Conservation (phyloP, 2,888 invertebrate species). For the Lycaena phlaeas region DNA sequence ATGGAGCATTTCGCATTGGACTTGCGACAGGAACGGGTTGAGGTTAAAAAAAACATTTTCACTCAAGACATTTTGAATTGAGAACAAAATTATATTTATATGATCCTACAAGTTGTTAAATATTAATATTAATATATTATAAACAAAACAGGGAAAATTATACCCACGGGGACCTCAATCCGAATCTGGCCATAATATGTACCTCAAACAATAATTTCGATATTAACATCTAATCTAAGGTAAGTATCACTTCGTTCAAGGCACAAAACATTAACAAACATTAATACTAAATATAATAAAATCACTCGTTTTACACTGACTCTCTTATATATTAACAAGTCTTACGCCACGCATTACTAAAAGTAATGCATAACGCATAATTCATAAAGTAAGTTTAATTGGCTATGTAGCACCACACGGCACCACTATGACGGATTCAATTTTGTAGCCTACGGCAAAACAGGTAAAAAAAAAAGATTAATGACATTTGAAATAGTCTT, state of each 20-base stretch:
- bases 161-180: no score
- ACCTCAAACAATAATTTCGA: constrained; percentile 5
- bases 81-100: no score
- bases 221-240: constrained; percentile 10
- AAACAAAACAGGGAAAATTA: no score
- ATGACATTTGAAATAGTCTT: no score
- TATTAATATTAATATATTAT: no score
- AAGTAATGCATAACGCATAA: constrained; percentile 23
- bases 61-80: no score
- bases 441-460: no score
- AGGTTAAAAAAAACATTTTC: no score
- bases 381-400: constrained; percentile 8
- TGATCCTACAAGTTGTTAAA: no score
- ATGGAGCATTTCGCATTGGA: neutral
- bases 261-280: constrained; percentile 40
- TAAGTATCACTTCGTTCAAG: constrained; percentile 46
- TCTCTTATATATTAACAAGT: constrained; percentile 35
- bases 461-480: no score
- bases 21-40: constrained; percentile 2
- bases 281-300: constrained; percentile 27
- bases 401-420: constrained; percentile 23
- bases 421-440: constrained; percentile 21
- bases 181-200: no score
- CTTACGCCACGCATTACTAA: constrained; percentile 44
- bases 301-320: constrained; percentile 31